A percentile compares a stretch with the other conserved stretches of the same genome.
Evolutionary conservation across 1,140 invertebrate genomes (phyloP).

Genomic region (Mercenaria mercenaria): DNA sequence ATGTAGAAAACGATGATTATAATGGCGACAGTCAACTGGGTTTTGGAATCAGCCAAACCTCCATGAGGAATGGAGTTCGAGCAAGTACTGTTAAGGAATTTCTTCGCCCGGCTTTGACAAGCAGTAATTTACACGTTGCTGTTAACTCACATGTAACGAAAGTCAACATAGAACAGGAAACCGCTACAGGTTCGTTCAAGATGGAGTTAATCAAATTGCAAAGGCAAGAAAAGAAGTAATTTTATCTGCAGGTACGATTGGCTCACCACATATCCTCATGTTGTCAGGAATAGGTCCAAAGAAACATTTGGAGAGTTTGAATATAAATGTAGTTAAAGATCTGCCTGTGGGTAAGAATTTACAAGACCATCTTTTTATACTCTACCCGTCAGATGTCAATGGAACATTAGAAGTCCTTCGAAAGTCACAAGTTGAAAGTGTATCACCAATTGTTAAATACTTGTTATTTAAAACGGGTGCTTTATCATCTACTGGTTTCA

Average conservation of each 20-base stretch:
- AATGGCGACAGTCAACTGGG: conserved; percentile 39
- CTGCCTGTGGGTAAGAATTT: conserved; percentile 26
- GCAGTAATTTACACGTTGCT: conserved; percentile 36
- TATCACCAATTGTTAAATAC: neutral
- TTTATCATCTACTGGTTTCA: neutral
- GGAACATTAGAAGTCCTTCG: neutral
- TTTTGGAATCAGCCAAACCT: too few relatives aligned
- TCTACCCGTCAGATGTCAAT: neutral
- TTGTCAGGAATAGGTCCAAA: too few relatives aligned
- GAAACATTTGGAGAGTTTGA: too few relatives aligned
- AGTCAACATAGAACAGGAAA: neutral
- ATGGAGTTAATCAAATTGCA: neutral
- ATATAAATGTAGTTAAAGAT: neutral
- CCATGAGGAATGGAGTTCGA: too few relatives aligned
- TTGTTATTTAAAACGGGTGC: neutral
- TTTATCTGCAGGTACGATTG: conserved; percentile 23
- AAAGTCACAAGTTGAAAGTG: neutral
- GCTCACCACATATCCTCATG: conserved; percentile 24
- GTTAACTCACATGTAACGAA: too few relatives aligned
- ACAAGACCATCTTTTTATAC: neutral
- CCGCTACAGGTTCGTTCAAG: neutral
- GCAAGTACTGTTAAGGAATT: too few relatives aligned
- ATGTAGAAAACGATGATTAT: conserved; percentile 84
- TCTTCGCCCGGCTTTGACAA: conserved; percentile 20
- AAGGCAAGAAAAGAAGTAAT: too few relatives aligned